Base-by-base conservation (phyloP, 2,797 vertebrate species). In the Lophotriccus pileatus region DNA sequence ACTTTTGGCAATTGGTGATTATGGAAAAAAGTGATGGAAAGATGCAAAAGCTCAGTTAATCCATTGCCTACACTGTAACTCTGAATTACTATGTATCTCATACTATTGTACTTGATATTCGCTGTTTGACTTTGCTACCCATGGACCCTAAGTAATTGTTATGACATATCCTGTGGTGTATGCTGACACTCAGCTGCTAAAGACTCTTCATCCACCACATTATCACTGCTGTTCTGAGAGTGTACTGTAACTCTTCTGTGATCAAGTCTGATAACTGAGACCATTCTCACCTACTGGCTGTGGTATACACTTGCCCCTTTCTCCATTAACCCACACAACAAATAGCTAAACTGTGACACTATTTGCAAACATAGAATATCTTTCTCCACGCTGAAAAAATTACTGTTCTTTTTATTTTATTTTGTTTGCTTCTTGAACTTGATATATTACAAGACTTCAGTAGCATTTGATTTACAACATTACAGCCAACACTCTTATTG, bases 391-490 rank as follows among this genome's bases (percentile, higher is more conserved):
- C 22, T 39, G 72, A 82, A 73, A 32, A 32, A 74, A 91, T 81
- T 32, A 4, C 5, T n/a, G 9, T 4, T 5, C 19, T 39, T 39
- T 69, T 39, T 7, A 2, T 1, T 30, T 46, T 27, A 10, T 84
- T 86, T 75, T 91, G 44, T 87, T 80, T 85, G 75, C 68, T 87
- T 30, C 72, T 94, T 84, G 41, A 94, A 85, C 43, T 78, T 90
- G 49, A 85, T 82, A 22, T 73, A 92, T 90, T 84, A 39, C 23
- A 92, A 34, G 32, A 28, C 28, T 83, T 92, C 78, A 77, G n/a
- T 12, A 64, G 18, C 37, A 72, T 83, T 85, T 93, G 75, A 94
- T 95, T 95, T 96, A 95, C 58, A 90, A 10, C 22, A 68, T 58
- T 78, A 70, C 37, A 84, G 52, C 13, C 49, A 77, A 78, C 43